Evolutionary conservation across 92 coral and sea anemone species (phyloP).

Genomic region (Epizoanthus fatuus): DNA sequence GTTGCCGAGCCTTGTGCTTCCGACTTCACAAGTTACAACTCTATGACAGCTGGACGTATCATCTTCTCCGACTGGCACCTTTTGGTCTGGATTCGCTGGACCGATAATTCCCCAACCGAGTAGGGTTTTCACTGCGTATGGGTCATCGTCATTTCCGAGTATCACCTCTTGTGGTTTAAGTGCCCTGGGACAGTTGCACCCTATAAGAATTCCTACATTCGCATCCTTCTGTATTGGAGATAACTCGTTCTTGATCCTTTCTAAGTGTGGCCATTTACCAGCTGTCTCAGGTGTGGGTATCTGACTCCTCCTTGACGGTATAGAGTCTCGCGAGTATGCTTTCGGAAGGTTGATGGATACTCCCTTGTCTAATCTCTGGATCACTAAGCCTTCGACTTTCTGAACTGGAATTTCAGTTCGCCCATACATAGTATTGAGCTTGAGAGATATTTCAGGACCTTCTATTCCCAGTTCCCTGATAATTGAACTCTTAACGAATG

Average conservation of each 20-base stretch:
- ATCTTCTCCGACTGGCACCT: neutral
- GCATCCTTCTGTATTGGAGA: conserved; percentile 34
- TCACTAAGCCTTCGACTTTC: conserved; percentile 61
- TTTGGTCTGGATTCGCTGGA: conserved; percentile 21
- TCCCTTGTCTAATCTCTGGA: conserved; percentile 44
- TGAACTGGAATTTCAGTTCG: conserved; percentile 27
- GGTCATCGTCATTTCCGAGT: conserved; percentile 29
- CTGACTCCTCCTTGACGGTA: conserved; percentile 47
- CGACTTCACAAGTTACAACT: conserved; percentile 19
- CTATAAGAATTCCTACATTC: conserved; percentile 51
- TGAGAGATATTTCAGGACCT: conserved; percentile 55
- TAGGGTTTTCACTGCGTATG: conserved; percentile 44
- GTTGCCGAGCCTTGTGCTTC: neutral
- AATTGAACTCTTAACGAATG: conserved; percentile 56
- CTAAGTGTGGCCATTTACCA: conserved; percentile 49
- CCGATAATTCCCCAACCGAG: conserved; percentile 67
- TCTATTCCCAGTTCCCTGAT: conserved; percentile 59
- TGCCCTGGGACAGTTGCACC: conserved; percentile 49
- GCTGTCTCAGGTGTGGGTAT: conserved; percentile 60
- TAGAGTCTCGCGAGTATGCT: conserved; percentile 54
- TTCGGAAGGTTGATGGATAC: conserved; percentile 64
- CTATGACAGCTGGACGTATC: conserved; percentile 30
- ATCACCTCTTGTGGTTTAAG: conserved; percentile 28
- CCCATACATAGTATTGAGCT: conserved; percentile 71
- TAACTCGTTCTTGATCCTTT: conserved; percentile 21